These are phyloP conservation scores for Todiramphus chloris DNA, from an alignment of 2,113 vertebrate species.

Conservation along the genomic window DNA sequence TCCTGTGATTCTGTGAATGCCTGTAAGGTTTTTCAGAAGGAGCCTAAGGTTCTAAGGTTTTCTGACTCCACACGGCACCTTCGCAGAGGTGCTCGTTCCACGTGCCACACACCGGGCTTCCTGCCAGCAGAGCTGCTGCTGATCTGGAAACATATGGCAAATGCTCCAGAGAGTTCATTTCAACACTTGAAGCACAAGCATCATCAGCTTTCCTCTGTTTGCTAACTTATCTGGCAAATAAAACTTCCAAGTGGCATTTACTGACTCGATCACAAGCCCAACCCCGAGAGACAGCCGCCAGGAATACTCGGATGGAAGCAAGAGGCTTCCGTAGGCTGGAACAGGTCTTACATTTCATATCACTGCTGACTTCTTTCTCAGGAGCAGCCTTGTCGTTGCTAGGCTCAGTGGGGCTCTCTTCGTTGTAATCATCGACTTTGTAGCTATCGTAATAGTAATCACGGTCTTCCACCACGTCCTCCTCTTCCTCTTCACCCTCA, in stretches of 20 bases:
- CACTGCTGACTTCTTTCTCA: slow-evolving; percentile 81
- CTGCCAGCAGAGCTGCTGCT: background rate
- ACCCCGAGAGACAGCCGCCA: background rate
- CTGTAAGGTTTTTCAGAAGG: background rate
- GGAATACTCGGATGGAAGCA: background rate
- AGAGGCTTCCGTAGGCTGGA: background rate
- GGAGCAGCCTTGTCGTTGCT: slow-evolving; percentile 53
- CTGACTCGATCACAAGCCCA: background rate
- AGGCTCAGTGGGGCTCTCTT: slow-evolving; percentile 74
- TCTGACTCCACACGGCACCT: background rate
- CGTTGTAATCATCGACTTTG: slow-evolving; percentile 81
- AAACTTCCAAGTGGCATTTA: background rate
- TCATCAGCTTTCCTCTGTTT: slow-evolving; percentile 28
- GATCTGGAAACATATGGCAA: background rate
- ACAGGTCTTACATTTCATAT: slow-evolving; percentile 86
- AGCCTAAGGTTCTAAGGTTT: background rate
- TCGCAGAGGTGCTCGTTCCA: background rate
- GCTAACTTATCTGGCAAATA: slow-evolving; percentile 44
- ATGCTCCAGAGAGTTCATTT: background rate
- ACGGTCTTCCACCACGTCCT: slow-evolving; percentile 81
- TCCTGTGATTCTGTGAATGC: background rate
- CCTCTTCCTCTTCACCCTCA: slow-evolving; percentile 83
- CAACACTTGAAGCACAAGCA: background rate
- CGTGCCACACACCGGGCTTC: background rate
- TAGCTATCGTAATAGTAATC: slow-evolving; percentile 83